Base-by-base conservation (phyloP, 2,888 invertebrate genomes). In the Epiblema foenella region DNA sequence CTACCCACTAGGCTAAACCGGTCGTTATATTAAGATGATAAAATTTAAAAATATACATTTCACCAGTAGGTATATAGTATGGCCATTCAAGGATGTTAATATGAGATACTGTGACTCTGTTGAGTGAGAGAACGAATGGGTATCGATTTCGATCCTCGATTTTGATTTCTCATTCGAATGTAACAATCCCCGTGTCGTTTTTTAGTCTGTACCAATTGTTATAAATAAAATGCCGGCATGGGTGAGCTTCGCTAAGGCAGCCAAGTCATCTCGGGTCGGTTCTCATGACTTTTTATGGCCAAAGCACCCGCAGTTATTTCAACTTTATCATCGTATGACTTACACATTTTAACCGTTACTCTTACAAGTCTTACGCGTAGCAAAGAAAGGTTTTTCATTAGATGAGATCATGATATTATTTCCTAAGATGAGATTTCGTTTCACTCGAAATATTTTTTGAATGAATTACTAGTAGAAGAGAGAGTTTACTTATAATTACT, bases 201-300 rank as follows among this genome's bases (percentile, higher is more conserved):
- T 87, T 86, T 84, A 77, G 77, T 75, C 72, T 77, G 79, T 83
- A 83, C 42, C 60, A 29, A 60, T 84, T 83, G 86, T 84, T 79
- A 83, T n/a, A 29, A 75, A 80, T n/a, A 29, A 75, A 80, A 78
- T 70, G 79, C 77, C 81, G 81, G 75, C 54, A 63, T 66, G 78
- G 72, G 69, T 70, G 74, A 67, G 72, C 52, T 49, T 58, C 20
- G 58, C 17, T 12, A 11, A 24, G 60, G 52, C 52, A 59, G 70
- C 54, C 79, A 80, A 75, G 51, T 52, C 76, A 88, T 89, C 78
- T 83, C 76, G 77, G 77, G 79, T 81, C 78, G 77, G 83, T 89
- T 89, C 89, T 89, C 89, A 89, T 89, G 89, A 77, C 81, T 88
- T 89, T 89, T 89, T 89, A 74, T 86, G 83, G 80, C 78, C 80